Base-by-base conservation (phyloP, 1,140 invertebrate genomes). In the Cheumatopsyche charites region DNA sequence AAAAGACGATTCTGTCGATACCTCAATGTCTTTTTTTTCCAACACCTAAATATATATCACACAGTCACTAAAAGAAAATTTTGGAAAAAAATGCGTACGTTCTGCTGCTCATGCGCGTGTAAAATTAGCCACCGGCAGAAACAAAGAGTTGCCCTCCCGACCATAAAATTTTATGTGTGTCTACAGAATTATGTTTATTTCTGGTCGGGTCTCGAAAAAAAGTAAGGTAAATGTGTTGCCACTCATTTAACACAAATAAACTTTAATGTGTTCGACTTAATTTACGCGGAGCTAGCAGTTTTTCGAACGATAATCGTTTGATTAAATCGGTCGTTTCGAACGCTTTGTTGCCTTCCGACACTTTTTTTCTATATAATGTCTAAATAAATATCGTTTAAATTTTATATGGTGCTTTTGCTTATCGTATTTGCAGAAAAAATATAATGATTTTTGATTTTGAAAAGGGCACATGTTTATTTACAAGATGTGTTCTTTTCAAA, bases 141-240 rank as follows among this genome's bases (percentile, higher is more conserved):
- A 73, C 66, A 70, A 70, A 70, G 49, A 70, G 49, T 17, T 49
- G 62, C 61, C 70, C 63, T 62, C 49, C 52, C 71, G 43, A 42
- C 62, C 69, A 71, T 75, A 75, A 75, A 75, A 73, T 73, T 75
- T 75, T 75, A 75, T 75, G 74, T 73, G 67, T 68, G 58, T 71
- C 68, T 63, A 69, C 62, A 69, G 71, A 74, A 74, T 74, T 74
- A 70, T 69, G 63, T 74, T 74, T 74, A 74, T 74, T 74, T 74
- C 63, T 21, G 73, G 73, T 70, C 63, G 62, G 55, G 49, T 58
- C 55, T 58, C 55, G 19, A 23, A 13, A 47, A 47, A 19, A 58
- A 41, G 49, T 47, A 67, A 67, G 65, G 65, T 67, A 52, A 47
- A 63, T 43, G 62, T 42, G 62, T 63, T 63, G 62, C 62, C 62